These are phyloP conservation scores for Tadarida brasiliensis DNA, from an alignment of 2,797 vertebrate genomes.

Conservation along the genomic window DNA sequence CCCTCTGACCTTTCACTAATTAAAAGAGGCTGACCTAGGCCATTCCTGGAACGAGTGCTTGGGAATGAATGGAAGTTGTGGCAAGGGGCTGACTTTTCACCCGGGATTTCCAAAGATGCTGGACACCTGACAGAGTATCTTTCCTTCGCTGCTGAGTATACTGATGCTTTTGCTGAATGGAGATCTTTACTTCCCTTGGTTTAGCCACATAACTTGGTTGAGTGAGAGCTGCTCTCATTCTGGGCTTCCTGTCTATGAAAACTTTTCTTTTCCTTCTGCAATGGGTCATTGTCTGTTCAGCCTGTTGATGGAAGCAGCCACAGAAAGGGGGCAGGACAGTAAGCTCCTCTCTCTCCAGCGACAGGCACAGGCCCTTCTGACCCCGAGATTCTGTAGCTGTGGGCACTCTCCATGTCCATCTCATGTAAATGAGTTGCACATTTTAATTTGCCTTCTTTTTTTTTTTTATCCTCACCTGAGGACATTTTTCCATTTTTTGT, in stretches of 20 bases:
- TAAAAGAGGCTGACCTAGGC: background rate
- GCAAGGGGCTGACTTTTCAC: background rate
- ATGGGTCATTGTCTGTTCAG: background rate
- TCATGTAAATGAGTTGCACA: background rate
- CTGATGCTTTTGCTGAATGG: background rate
- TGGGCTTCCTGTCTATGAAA: background rate
- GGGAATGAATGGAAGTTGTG: background rate
- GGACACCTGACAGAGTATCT: background rate
- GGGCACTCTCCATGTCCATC: background rate
- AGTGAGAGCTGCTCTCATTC: constrained; percentile 9
- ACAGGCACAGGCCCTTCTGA: background rate
- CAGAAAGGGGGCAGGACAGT: background rate
- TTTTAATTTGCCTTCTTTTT: background rate
- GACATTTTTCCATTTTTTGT: too few relatives aligned
- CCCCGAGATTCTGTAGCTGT: background rate
- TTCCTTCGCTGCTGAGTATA: background rate
- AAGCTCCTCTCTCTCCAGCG: background rate
- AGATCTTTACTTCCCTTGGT: background rate
- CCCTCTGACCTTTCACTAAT: background rate
- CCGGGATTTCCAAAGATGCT: background rate
- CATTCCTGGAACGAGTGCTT: background rate
- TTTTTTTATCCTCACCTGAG: too few relatives aligned
- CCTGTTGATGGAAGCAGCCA: background rate
- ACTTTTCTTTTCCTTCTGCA: background rate
- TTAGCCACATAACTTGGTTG: background rate